phyloP scores from a whole-genome alignment of 2,113 vertebrate species.

The Cyanoramphus novaezelandiae region DNA sequence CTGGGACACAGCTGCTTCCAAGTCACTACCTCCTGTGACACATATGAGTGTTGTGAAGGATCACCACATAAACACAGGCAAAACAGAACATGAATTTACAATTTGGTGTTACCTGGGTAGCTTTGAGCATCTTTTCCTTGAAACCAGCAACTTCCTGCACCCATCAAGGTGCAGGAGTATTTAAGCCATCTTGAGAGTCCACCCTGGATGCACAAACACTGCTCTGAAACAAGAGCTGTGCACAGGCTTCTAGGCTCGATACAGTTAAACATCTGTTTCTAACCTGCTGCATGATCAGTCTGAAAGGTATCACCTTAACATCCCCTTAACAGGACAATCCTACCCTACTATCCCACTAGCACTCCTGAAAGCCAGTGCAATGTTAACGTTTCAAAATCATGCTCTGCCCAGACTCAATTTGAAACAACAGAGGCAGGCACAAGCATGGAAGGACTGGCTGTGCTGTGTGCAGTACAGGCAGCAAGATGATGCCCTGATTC shows the following conservation, averaged over 20 bases:
- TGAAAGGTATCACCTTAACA: not conserved
- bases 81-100: not conserved
- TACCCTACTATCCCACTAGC: not conserved
- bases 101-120: not conserved
- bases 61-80: not conserved
- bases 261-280: not conserved
- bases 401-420: not conserved
- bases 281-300: not conserved
- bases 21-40: not conserved
- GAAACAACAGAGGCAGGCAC: not conserved
- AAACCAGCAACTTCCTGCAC: not conserved
- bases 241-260: not conserved
- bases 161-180: not conserved
- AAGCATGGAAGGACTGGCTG: not conserved
- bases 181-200: not conserved
- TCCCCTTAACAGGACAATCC: not conserved
- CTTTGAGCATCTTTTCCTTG: not conserved
- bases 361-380: not conserved
- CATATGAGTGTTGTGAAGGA: not conserved
- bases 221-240: not conserved
- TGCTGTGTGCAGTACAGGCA: not conserved
- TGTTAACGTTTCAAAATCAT: not conserved
- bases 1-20: not conserved
- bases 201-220: not conserved
- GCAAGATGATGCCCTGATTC: not conserved